Conservation (phyloP, 2,888 invertebrate species). For the Osmoderma eremita region DNA sequence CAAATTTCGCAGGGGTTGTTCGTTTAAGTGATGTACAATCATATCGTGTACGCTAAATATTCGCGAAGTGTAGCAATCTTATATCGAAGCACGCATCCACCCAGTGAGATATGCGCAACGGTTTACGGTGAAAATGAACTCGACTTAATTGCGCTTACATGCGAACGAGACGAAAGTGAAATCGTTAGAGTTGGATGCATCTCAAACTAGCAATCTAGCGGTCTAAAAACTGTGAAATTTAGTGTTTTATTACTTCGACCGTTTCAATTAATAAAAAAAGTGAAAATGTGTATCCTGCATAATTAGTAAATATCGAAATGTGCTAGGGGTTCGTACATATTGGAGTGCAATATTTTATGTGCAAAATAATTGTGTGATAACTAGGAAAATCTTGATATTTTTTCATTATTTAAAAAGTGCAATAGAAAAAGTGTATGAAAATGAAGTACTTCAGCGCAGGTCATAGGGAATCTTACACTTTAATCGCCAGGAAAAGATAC, state of each 20-base stretch:
- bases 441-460: slow-evolving; percentile 72
- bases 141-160: not conserved
- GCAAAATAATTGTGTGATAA: too few relatives aligned
- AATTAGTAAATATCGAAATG: too few relatives aligned
- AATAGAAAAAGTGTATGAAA: slow-evolving; percentile 54
- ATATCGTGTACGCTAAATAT: slow-evolving; percentile 3
- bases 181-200: slow-evolving; percentile 33
- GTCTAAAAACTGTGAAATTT: slow-evolving; percentile 31
- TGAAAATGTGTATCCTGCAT: too few relatives aligned
- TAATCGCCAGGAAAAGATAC: slow-evolving; percentile 71
- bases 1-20: slow-evolving; percentile 30
- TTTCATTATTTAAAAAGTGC: not conserved
- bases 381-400: not conserved
- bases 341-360: slow-evolving; percentile 4
- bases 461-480: slow-evolving; percentile 71
- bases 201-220: slow-evolving; percentile 5
- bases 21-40: slow-evolving; percentile 9
- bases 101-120: not conserved
- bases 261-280: too few relatives aligned
- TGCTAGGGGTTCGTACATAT: not conserved
- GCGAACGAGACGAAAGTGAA: slow-evolving; percentile 24
- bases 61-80: not conserved
- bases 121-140: not conserved
- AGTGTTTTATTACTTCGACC: not conserved
- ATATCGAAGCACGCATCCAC: not conserved